Percentiles rank a stretch among this genome's conserved stretches.
These are phyloP conservation scores for Podarcis lilfordi DNA, from an alignment of 2,797 vertebrate genomes.

Conservation along the genomic window DNA sequence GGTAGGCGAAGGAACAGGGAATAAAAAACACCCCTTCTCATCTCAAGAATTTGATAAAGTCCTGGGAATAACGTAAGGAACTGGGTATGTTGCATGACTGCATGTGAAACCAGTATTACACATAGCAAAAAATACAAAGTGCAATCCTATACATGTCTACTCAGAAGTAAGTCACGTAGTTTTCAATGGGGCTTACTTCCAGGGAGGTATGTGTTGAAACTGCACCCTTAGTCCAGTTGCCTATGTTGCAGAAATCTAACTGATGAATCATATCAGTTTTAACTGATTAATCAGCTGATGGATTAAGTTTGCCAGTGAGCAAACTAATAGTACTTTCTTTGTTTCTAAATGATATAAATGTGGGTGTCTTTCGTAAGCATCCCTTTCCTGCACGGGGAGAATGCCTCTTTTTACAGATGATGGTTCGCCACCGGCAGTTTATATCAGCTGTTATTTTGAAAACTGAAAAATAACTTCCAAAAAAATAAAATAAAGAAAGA, in stretches of 20 bases:
- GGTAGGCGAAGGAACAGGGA: neutral
- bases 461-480: neutral
- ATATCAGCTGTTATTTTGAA: neutral
- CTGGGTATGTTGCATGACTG: no score
- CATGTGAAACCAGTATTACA: neutral
- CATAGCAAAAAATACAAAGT: neutral
- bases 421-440: no score
- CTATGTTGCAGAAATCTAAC: neutral
- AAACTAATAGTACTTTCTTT: neutral
- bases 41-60: neutral
- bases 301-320: neutral
- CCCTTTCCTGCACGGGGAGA: neutral
- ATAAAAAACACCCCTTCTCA: rapidly evolving
- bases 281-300: neutral
- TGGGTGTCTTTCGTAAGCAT: neutral
- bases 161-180: neutral
- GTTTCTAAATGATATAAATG: neutral
- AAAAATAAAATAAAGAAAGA: no score
- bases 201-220: neutral
- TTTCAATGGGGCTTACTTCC: neutral
- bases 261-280: neutral
- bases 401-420: neutral
- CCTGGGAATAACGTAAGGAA: neutral
- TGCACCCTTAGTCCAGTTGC: neutral
- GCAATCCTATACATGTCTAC: neutral